These are phyloP conservation scores for Carduelis carduelis DNA, from an alignment of 2,797 vertebrate species.

Conservation along the genomic window DNA sequence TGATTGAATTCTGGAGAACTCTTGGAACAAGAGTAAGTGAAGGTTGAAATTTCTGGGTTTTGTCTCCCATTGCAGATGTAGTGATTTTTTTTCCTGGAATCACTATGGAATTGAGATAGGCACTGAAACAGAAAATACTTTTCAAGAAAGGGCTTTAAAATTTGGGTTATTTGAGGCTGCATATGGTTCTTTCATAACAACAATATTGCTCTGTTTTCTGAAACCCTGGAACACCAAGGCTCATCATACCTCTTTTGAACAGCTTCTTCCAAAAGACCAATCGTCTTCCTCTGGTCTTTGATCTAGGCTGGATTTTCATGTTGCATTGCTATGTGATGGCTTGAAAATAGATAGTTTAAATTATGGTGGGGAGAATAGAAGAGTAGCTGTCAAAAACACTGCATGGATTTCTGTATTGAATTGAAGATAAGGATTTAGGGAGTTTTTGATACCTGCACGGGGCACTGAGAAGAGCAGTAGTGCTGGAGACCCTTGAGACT, in stretches of 20 bases:
- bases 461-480: background rate
- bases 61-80: background rate
- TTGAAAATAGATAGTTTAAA: background rate
- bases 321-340: background rate
- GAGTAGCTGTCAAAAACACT: background rate
- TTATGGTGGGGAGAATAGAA: background rate
- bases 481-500: background rate
- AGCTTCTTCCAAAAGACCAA: background rate
- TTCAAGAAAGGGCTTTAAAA: background rate
- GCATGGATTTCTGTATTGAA: fast-evolving
- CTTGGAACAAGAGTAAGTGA: background rate
- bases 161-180: background rate
- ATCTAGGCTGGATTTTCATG: background rate
- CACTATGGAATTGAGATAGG: background rate
- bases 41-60: background rate
- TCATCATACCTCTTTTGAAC: background rate
- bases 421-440: background rate
- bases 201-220: background rate
- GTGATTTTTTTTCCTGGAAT: background rate
- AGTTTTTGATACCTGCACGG: background rate
- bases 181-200: background rate
- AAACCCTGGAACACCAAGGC: background rate
- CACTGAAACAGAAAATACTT: background rate
- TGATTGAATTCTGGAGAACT: background rate
- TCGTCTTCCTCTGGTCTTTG: background rate